Conservation (phyloP, 2,888 invertebrate genomes). For the Pocota personata region DNA sequence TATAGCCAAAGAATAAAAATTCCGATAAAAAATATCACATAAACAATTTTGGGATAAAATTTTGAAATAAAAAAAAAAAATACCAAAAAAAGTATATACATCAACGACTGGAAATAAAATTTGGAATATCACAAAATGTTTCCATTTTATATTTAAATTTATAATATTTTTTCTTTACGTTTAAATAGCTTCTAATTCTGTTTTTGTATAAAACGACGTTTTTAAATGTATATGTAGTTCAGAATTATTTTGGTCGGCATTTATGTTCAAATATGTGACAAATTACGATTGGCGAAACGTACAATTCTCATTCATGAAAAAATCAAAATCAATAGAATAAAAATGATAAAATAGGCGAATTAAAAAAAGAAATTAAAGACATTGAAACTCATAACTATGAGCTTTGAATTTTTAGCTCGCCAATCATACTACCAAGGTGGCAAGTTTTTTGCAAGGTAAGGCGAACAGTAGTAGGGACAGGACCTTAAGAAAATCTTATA, state of each 20-base stretch:
- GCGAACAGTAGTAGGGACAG: neutral
- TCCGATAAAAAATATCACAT: conserved; percentile 80
- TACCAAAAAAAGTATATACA: conserved; percentile 76
- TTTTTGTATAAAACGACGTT: neutral
- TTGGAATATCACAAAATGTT: conserved; percentile 82
- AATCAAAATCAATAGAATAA: neutral
- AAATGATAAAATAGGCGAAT: neutral
- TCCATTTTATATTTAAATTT: conserved; percentile 43
- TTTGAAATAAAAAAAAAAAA: conserved; percentile 74
- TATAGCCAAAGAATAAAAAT: conserved; percentile 74
- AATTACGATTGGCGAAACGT: neutral
- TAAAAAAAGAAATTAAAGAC: neutral
- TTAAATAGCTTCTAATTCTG: conserved; percentile 13
- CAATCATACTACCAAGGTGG: neutral
- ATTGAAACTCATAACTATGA: neutral
- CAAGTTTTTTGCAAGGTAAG: neutral
- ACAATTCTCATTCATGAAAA: neutral
- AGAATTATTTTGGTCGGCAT: neutral
- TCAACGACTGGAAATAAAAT: conserved; percentile 75
- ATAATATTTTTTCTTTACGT: neutral
- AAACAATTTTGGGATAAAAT: conserved; percentile 75
- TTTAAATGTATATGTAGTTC: neutral
- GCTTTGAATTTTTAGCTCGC: neutral
- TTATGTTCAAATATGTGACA: too few relatives aligned
- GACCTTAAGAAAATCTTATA: neutral